phyloP scores from a whole-genome alignment of 2,113 vertebrate species.

The Daubentonia madagascariensis region DNA sequence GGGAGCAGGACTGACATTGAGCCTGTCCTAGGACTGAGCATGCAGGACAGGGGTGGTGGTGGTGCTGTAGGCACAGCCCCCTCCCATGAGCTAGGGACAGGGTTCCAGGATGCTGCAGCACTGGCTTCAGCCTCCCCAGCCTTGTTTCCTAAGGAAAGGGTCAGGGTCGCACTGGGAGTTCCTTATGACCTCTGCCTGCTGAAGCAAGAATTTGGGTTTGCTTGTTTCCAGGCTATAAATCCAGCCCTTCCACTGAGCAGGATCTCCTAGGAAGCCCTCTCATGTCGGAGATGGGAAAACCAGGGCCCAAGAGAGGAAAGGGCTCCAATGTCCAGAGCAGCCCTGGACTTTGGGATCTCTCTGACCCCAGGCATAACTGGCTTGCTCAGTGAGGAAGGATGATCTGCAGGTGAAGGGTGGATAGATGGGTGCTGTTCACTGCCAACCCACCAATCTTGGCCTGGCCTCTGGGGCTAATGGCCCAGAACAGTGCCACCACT shows the following conservation, averaged over 20 bases:
- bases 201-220: slow-evolving; percentile 76
- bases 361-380: neutral
- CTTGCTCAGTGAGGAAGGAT: neutral
- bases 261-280: neutral
- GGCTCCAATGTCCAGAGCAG: neutral
- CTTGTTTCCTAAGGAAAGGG: slow-evolving; percentile 48
- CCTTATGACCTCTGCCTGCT: slow-evolving; percentile 26
- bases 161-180: neutral
- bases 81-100: neutral
- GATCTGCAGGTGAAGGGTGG: neutral
- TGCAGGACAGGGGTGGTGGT: slow-evolving; percentile 1
- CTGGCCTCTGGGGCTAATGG: neutral
- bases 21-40: neutral
- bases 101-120: slow-evolving; percentile 16
- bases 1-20: neutral
- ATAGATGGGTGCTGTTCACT: neutral
- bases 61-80: neutral
- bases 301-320: neutral
- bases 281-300: neutral
- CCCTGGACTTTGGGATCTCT: neutral
- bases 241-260: neutral
- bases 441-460: neutral
- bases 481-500: neutral
- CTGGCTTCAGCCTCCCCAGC: neutral
- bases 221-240: slow-evolving; percentile 58